phyloP scores from a whole-genome alignment of 2,888 invertebrate species.

The Leucophenga maculata region DNA sequence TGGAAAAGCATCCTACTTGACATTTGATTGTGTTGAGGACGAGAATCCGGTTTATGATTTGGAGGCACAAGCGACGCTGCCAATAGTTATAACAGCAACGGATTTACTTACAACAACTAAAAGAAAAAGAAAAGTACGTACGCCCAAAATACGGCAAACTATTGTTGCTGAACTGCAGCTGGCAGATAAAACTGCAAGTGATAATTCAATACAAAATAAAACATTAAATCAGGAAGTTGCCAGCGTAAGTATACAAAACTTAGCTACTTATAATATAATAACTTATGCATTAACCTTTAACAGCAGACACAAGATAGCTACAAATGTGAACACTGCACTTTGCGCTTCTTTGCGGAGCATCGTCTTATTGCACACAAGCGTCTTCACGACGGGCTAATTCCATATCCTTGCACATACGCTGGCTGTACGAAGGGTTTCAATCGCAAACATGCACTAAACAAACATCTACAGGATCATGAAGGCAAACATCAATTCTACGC shows the following conservation, averaged over 20 bases:
- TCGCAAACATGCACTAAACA: slow-evolving; percentile 46
- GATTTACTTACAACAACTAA: too few relatives aligned
- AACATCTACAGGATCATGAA: slow-evolving; percentile 55
- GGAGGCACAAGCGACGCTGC: neutral
- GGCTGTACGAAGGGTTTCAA: slow-evolving; percentile 55
- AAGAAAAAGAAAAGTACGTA: neutral
- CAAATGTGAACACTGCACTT: slow-evolving; percentile 53
- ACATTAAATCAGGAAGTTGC: neutral
- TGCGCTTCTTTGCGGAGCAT: slow-evolving; percentile 47
- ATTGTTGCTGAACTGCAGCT: too few relatives aligned
- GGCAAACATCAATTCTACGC: slow-evolving; percentile 42
- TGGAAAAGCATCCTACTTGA: slow-evolving; percentile 17
- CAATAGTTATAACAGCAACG: neutral
- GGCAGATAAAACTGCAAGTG: neutral
- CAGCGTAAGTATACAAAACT: neutral
- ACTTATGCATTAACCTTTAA: neutral
- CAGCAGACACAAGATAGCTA: slow-evolving; percentile 23
- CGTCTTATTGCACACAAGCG: slow-evolving; percentile 55
- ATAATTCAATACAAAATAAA: neutral
- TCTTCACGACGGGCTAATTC: slow-evolving; percentile 54
- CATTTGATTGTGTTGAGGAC: slow-evolving; percentile 4
- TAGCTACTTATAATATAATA: neutral
- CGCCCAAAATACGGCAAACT: neutral
- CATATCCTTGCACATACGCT: slow-evolving; percentile 54
- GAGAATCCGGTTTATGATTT: slow-evolving; percentile 29